Evolutionary conservation across 2,113 vertebrate genomes (phyloP).

Genomic region (Osmerus eperlanus): DNA sequence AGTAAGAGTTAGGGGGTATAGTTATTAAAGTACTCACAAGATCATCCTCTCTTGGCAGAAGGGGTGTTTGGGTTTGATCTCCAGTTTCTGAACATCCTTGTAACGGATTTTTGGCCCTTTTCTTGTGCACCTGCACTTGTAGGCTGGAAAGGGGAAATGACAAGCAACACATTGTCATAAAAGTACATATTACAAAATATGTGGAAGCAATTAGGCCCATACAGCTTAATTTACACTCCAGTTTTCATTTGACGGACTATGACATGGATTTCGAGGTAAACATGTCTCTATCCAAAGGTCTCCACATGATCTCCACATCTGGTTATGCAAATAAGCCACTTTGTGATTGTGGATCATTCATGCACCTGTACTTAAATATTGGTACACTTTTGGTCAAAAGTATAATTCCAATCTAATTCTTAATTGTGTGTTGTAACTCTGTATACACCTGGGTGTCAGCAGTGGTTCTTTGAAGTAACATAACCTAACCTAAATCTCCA

Average conservation of each 20-base stretch:
- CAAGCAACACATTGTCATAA: neutral
- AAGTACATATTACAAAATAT: neutral
- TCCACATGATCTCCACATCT: neutral
- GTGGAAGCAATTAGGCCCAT: neutral
- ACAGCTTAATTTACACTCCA: neutral
- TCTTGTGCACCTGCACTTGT: slow-evolving; percentile 95
- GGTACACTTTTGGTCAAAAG: too few relatives aligned
- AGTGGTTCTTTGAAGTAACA: too few relatives aligned
- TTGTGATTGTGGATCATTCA: neutral
- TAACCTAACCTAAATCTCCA: too few relatives aligned
- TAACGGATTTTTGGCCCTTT: slow-evolving; percentile 98
- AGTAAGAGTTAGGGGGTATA: neutral
- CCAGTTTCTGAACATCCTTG: slow-evolving; percentile 95
- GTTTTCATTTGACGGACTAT: neutral
- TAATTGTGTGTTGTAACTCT: too few relatives aligned
- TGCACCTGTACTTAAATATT: too few relatives aligned
- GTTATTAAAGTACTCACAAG: slow-evolving; percentile 81
- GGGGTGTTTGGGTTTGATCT: slow-evolving; percentile 95
- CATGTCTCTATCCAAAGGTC: too few relatives aligned
- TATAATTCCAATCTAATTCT: too few relatives aligned
- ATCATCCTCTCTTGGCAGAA: slow-evolving; percentile 98
- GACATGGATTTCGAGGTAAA: neutral
- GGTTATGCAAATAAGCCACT: neutral
- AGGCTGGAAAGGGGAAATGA: slow-evolving; percentile 71
- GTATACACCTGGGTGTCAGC: too few relatives aligned